These are phyloP conservation scores for Sebastolobus alascanus DNA, from an alignment of 2,797 vertebrate genomes.

Conservation along the genomic window DNA sequence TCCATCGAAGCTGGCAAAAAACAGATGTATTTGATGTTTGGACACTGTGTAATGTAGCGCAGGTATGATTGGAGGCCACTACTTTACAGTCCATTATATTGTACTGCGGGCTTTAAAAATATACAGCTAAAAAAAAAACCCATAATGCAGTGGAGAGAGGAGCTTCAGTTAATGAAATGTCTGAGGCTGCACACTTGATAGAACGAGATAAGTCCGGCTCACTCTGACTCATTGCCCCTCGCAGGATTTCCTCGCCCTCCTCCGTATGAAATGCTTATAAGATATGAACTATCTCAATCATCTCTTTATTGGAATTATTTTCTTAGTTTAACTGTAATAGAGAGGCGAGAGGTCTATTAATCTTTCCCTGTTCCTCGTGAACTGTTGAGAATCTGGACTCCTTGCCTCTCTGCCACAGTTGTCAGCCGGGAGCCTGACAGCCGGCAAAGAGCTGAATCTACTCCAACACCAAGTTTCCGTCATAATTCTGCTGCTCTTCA, in stretches of 20 bases:
- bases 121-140: conserved; percentile 5
- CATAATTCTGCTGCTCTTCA: conserved; percentile 62
- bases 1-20: conserved; percentile 28
- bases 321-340: conserved; percentile 31
- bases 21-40: conserved; percentile 40
- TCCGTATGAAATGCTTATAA: conserved; percentile 35
- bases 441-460: conserved; percentile 50
- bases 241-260: conserved; percentile 60
- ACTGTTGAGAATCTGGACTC: conserved; percentile 54
- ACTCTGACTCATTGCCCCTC: conserved; percentile 64
- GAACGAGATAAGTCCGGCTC: conserved; percentile 66
- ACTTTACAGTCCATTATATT: conserved; percentile 33
- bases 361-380: conserved; percentile 47
- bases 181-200: conserved; percentile 60
- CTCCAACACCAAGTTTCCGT: conserved; percentile 59
- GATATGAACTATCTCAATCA: conserved; percentile 29
- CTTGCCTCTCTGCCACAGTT: conserved; percentile 42
- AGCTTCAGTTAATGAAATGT: conserved; percentile 71
- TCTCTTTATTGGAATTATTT: conserved; percentile 36
- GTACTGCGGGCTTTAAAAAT: conserved; percentile 17
- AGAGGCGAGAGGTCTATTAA: conserved; percentile 30
- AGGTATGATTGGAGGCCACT: conserved; percentile 19
- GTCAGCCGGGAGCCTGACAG: conserved; percentile 63
- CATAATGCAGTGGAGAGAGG: conserved; percentile 37
- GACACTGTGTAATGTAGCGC: not conserved